phyloP scores from a whole-genome alignment of 2,113 vertebrate species.

The Festucalex cinctus region DNA sequence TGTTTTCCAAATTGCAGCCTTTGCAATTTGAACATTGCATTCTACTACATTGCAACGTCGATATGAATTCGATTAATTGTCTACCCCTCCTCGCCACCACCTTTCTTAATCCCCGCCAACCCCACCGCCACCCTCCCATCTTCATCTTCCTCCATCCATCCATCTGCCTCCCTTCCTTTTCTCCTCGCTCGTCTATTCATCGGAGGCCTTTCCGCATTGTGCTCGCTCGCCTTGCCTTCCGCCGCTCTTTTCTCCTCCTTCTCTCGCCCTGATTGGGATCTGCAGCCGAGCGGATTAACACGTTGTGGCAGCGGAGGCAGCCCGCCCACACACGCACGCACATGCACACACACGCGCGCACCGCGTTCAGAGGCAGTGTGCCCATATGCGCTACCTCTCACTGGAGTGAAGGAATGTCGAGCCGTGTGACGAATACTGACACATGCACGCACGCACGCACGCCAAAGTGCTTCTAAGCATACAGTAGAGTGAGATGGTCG shows the following conservation, averaged over 20 bases:
- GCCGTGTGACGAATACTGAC: conserved; percentile 39
- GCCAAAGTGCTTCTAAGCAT: conserved; percentile 38
- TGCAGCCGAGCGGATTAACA: conserved; percentile 78
- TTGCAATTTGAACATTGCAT: too few species aligned
- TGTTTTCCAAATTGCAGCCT: too few species aligned
- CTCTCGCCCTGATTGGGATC: conserved; percentile 72
- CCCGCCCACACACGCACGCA: conserved; percentile 50
- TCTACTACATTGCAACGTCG: too few species aligned
- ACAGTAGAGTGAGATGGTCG: conserved; percentile 5
- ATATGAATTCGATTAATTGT: too few species aligned
- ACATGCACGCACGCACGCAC: conserved; percentile 9
- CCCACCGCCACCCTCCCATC: conserved; percentile 15
- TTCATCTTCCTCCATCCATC: conserved; percentile 8
- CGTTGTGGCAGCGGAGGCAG: conserved; percentile 73
- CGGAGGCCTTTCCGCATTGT: conserved; percentile 33
- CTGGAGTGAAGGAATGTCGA: conserved; percentile 60
- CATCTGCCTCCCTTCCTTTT: conserved; percentile 23
- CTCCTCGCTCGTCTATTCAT: conserved; percentile 20
- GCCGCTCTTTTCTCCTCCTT: conserved; percentile 51
- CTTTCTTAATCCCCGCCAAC: conserved; percentile 38
- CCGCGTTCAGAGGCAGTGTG: conserved; percentile 43
- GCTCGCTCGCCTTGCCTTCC: conserved; percentile 35
- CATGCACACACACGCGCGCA: conserved; percentile 35
- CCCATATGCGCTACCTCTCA: conserved; percentile 60
- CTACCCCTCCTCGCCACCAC: neutral